These are phyloP conservation scores for Egretta garzetta DNA, from an alignment of 2,113 vertebrate genomes.

Conservation along the genomic window DNA sequence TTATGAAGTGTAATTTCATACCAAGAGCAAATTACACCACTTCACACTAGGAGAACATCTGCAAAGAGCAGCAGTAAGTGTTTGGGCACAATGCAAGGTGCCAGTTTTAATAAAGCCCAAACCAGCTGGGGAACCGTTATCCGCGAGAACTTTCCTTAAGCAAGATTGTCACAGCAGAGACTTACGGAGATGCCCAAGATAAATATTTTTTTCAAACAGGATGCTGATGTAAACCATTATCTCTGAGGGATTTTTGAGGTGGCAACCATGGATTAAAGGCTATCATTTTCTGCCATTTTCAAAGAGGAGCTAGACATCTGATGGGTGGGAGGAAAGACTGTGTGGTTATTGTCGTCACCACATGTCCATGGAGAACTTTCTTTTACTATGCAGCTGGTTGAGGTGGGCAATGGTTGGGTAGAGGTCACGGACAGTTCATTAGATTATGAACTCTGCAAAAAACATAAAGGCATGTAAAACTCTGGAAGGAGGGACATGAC, in stretches of 20 bases:
- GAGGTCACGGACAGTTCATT: not conserved
- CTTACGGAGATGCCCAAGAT: not conserved
- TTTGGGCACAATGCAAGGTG: not conserved
- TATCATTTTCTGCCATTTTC: not conserved
- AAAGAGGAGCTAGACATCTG: not conserved
- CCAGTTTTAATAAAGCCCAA: not conserved
- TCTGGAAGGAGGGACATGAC: not conserved
- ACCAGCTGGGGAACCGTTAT: not conserved
- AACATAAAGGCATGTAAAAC: not conserved
- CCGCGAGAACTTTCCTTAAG: not conserved
- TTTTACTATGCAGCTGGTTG: not conserved
- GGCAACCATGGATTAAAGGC: not conserved
- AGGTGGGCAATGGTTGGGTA: not conserved
- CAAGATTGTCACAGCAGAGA: not conserved
- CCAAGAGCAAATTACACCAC: constrained; percentile 45
- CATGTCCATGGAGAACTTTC: fast-evolving
- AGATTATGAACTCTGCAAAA: not conserved
- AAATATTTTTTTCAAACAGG: not conserved
- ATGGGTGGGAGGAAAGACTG: not conserved
- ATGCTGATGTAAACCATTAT: not conserved
- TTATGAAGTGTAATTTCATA: constrained; percentile 43
- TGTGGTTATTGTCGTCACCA: not conserved
- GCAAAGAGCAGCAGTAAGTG: constrained; percentile 6
- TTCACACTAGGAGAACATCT: constrained; percentile 30
- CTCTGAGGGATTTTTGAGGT: not conserved